Evolutionary conservation across 2,797 vertebrate species (phyloP).

Genomic region (Melopsittacus undulatus): DNA sequence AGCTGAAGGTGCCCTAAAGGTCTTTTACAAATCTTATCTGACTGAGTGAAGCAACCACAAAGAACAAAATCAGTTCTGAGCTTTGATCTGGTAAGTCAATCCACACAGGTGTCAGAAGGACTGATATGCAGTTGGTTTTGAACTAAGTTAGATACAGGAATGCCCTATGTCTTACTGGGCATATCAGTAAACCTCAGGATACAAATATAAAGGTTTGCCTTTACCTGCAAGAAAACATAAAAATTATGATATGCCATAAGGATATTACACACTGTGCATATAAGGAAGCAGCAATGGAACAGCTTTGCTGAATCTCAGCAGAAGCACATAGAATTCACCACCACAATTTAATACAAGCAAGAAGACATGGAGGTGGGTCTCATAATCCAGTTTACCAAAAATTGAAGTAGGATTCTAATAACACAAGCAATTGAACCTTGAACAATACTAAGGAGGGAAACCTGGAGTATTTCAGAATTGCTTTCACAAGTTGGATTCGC

Average conservation of each 20-base stretch:
- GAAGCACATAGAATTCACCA: not conserved
- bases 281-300: not conserved
- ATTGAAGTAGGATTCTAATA: not conserved
- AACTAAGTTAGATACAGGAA: not conserved
- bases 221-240: not conserved
- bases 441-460: not conserved
- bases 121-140: not conserved
- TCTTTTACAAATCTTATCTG: conserved; percentile 36
- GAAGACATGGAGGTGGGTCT: not conserved
- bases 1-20: conserved; percentile 27
- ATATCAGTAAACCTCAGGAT: not conserved
- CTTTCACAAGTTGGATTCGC: not conserved
- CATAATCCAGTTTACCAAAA: not conserved
- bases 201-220: not conserved
- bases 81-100: conserved; percentile 24
- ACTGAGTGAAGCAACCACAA: not conserved
- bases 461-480: not conserved
- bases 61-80: conserved; percentile 27
- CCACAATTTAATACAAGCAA: not conserved
- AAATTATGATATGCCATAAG: not conserved
- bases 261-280: not conserved
- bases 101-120: conserved; percentile 25
- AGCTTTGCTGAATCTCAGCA: not conserved
- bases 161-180: not conserved
- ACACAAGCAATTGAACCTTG: not conserved